Conservation (phyloP, 2,888 invertebrate species). For the Caenorhabditis sp. region DNA sequence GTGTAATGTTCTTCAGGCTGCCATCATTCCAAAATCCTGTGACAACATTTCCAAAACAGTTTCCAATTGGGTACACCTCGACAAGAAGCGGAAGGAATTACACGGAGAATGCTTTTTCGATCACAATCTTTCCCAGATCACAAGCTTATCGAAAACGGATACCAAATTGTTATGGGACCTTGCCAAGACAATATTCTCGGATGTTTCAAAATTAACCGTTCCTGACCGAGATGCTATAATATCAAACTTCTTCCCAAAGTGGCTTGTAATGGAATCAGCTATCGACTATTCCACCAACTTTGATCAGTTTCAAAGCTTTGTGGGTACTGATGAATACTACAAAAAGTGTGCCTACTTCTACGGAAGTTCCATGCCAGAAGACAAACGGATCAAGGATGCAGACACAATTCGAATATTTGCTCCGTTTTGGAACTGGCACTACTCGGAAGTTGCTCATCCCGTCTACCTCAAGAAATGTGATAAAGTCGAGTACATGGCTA, state of each 20-base stretch:
- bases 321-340: constrained; percentile 18
- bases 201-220: constrained; percentile 12
- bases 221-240: constrained; percentile 15
- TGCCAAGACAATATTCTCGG: constrained; percentile 8
- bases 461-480: constrained; percentile 19
- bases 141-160: constrained; percentile 13
- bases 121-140: constrained; percentile 18
- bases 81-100: constrained; percentile 14
- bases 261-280: constrained; percentile 26
- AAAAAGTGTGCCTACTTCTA: constrained; percentile 23
- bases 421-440: constrained; percentile 29
- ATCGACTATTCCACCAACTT: constrained; percentile 11
- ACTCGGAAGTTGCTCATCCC: constrained; percentile 32
- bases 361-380: constrained; percentile 21
- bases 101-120: constrained; percentile 20
- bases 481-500: constrained; percentile 29
- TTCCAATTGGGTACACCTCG: constrained; percentile 13
- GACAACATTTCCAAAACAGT: constrained; percentile 27
- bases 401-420: constrained; percentile 27
- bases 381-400: constrained; percentile 15
- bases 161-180: constrained; percentile 17
- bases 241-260: constrained; percentile 30
- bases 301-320: constrained; percentile 18
- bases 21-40: constrained; percentile 15
- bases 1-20: background rate